phyloP scores from a whole-genome alignment of 2,113 vertebrate species.

The Lates calcarifer region DNA sequence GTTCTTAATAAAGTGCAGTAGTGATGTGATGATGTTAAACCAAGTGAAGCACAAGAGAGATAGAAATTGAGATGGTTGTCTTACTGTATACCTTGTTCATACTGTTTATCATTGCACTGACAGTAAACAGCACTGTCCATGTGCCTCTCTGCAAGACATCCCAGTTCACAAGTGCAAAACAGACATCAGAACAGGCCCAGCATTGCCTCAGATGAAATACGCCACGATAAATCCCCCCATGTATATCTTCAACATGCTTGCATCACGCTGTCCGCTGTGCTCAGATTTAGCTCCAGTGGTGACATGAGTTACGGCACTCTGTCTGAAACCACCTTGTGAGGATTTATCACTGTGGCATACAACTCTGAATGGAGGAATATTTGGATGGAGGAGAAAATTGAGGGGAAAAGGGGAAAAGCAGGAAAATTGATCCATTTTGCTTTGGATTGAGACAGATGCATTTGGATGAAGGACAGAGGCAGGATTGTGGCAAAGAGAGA shows the following conservation, averaged over 20 bases:
- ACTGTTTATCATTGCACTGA: conserved; percentile 36
- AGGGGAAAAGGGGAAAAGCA: conserved; percentile 7
- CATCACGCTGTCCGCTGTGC: conserved; percentile 55
- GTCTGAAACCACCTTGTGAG: conserved; percentile 63
- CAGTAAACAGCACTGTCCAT: conserved; percentile 27
- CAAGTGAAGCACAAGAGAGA: background rate
- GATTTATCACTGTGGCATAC: conserved; percentile 74
- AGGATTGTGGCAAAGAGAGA: background rate
- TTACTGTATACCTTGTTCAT: background rate
- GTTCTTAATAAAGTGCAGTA: background rate
- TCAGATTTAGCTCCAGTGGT: conserved; percentile 39
- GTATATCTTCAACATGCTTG: conserved; percentile 56
- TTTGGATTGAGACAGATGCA: conserved; percentile 43
- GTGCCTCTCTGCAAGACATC: conserved; percentile 30
- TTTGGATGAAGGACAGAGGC: conserved; percentile 42
- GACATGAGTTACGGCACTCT: conserved; percentile 43
- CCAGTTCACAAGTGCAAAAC: conserved; percentile 54
- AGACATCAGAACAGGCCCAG: conserved; percentile 58
- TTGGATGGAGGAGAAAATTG: conserved; percentile 37
- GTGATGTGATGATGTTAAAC: background rate
- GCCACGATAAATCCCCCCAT: conserved; percentile 57
- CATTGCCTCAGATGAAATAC: conserved; percentile 62
- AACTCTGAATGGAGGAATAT: conserved; percentile 58
- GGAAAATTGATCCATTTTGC: conserved; percentile 56
- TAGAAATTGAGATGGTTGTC: background rate